These are phyloP conservation scores for Laupala kohalensis DNA, from an alignment of 1,140 invertebrate species.

Conservation along the genomic window DNA sequence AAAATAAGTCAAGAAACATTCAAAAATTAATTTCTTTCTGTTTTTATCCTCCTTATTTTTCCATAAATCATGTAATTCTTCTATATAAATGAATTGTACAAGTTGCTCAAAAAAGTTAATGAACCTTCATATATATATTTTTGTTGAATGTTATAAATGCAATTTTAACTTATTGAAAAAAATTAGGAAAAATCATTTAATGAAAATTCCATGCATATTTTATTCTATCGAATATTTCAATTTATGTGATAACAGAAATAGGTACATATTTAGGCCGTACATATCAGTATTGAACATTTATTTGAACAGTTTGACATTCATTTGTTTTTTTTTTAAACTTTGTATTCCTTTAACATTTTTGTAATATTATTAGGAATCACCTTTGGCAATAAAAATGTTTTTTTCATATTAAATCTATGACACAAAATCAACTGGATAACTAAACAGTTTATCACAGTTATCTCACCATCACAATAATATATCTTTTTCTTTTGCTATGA, in stretches of 20 bases:
- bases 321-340: background rate
- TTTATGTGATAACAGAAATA: background rate
- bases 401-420: background rate
- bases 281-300: background rate
- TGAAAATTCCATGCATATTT: background rate
- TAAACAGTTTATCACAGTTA: background rate
- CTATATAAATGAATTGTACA: no score
- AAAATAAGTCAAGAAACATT: no score
- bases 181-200: background rate
- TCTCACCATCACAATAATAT: background rate
- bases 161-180: no score
- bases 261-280: background rate
- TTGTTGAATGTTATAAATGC: no score
- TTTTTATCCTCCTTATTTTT: no score
- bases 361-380: background rate
- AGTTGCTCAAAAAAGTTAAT: no score
- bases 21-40: no score
- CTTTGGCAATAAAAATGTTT: background rate
- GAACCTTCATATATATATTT: no score
- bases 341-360: background rate
- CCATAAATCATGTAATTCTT: no score
- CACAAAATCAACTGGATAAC: background rate
- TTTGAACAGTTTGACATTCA: background rate
- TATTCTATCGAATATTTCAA: background rate
- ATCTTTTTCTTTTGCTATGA: constrained; percentile 24